Evolutionary conservation across 2,888 invertebrate genomes (phyloP).

Genomic region (Linnaemya tessellans): DNA sequence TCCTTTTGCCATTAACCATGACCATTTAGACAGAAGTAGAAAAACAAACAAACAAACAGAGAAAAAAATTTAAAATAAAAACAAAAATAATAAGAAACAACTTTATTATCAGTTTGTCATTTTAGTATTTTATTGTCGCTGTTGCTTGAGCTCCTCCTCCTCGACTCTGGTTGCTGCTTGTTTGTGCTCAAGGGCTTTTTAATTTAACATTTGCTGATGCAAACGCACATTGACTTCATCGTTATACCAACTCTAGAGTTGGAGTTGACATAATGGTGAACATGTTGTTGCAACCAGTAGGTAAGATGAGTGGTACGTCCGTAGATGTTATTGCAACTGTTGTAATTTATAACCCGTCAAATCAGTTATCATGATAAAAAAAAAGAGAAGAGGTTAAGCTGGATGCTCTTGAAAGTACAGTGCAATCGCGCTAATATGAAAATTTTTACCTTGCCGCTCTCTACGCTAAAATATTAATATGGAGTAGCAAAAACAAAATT

Average conservation of each 20-base stretch:
- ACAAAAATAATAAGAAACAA: background rate
- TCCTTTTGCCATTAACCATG: slow-evolving; percentile 58
- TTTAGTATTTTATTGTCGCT: slow-evolving; percentile 19
- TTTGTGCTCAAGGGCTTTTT: slow-evolving; percentile 50
- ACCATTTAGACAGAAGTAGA: slow-evolving; percentile 30
- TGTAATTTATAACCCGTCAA: slow-evolving; percentile 39
- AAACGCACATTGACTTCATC: background rate
- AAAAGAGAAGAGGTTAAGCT: no score
- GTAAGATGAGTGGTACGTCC: background rate
- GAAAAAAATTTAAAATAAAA: background rate
- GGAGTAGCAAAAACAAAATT: no score
- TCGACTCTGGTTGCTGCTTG: background rate
- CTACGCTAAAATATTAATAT: no score
- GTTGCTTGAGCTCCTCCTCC: background rate
- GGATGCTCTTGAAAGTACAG: no score
- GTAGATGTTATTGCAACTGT: slow-evolving; percentile 23
- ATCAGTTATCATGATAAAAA: slow-evolving; percentile 11
- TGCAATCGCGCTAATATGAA: no score
- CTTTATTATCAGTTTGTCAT: slow-evolving; percentile 32
- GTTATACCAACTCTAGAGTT: slow-evolving; percentile 18
- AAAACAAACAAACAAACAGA: background rate
- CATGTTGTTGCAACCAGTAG: slow-evolving; percentile 16
- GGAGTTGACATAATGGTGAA: background rate
- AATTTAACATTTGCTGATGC: slow-evolving; percentile 38
- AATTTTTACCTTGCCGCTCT: no score